Percentiles rank a stretch among this genome's conserved stretches.
Conservation (phyloP, 1,140 invertebrate genomes). For the Tetragonula clypearis region DNA sequence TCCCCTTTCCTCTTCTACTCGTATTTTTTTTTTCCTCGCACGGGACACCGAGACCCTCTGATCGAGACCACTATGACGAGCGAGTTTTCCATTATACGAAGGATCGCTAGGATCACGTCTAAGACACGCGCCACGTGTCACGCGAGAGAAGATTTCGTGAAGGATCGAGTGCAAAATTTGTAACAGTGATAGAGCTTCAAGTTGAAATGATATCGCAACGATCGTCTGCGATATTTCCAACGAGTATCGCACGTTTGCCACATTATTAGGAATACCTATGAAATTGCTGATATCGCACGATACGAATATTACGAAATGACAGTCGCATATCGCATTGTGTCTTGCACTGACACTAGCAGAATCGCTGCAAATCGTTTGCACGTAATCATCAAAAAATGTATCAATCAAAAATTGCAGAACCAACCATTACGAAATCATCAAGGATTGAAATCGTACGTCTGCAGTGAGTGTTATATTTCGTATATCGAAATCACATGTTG, state of each 20-base stretch:
- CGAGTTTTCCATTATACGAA: neutral
- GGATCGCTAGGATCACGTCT: neutral
- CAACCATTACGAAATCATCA: neutral
- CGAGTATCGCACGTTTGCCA: neutral
- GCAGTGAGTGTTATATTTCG: neutral
- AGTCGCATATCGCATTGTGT: too few species aligned
- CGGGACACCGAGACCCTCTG: neutral
- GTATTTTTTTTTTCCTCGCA: neutral
- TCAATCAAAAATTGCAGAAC: too few species aligned
- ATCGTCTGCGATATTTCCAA: too few species aligned
- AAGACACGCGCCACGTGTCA: neutral
- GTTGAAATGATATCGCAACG: too few species aligned
- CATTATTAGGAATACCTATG: neutral
- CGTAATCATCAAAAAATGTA: too few species aligned
- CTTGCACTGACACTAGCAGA: too few species aligned
- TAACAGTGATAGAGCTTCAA: neutral
- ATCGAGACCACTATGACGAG: neutral
- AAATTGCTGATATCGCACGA: neutral
- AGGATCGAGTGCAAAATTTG: neutral
- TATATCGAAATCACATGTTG: neutral
- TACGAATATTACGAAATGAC: too few species aligned
- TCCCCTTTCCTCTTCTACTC: neutral
- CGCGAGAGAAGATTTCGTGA: neutral
- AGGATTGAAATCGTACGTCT: neutral
- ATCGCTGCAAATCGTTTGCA: too few species aligned